Evolutionary conservation across 2,797 vertebrate genomes (phyloP).

Genomic region (Aldrovandia affinis): DNA sequence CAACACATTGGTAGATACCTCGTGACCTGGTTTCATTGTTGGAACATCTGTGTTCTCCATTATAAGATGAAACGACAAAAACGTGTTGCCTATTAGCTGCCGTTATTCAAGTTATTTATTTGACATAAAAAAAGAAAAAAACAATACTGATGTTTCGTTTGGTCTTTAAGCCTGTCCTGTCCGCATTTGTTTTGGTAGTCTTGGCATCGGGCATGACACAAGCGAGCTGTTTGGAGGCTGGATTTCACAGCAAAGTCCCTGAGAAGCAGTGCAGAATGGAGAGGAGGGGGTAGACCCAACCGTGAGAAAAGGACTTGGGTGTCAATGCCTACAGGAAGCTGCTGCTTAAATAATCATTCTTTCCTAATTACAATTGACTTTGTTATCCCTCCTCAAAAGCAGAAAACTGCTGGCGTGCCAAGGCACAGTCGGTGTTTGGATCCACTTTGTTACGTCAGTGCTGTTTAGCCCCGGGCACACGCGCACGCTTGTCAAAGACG

Average conservation of each 20-base stretch:
- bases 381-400: constrained; percentile 41
- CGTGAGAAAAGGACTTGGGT: constrained; percentile 3
- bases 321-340: neutral
- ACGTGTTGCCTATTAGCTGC: no score
- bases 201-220: neutral
- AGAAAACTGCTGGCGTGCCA: constrained; percentile 37
- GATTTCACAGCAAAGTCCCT: neutral
- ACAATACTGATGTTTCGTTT: neutral
- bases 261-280: neutral
- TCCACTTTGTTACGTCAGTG: constrained; percentile 48
- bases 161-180: neutral
- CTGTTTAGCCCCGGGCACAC: constrained; percentile 35
- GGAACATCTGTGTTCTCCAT: neutral
- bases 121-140: no score
- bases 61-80: neutral
- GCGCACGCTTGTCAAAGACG: constrained; percentile 16
- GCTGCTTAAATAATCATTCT: constrained; percentile 16
- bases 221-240: neutral
- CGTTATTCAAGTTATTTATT: no score
- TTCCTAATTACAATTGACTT: constrained; percentile 35
- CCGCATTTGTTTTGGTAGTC: neutral
- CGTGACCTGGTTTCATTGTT: neutral
- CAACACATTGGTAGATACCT: no score
- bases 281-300: neutral
- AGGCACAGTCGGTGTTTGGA: constrained; percentile 40